Evolutionary conservation across 2,113 vertebrate genomes (phyloP).

Genomic region (Rhombomys opimus): DNA sequence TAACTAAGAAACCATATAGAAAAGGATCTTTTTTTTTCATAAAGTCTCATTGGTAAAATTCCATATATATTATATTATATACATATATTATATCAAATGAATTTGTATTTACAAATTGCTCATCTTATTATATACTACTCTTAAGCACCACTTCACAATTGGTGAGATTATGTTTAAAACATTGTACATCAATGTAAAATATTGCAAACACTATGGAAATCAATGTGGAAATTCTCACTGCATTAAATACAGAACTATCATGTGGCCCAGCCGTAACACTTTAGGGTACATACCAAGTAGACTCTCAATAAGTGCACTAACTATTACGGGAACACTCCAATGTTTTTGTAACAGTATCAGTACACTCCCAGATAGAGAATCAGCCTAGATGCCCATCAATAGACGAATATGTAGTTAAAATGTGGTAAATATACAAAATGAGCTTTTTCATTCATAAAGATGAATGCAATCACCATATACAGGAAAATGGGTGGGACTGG

Average conservation of each 20-base stretch:
- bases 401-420: neutral
- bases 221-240: neutral
- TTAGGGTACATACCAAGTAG: neutral
- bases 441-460: neutral
- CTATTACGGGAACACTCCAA: neutral
- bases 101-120: neutral
- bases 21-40: neutral
- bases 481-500: neutral
- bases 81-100: neutral
- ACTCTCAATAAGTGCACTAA: neutral
- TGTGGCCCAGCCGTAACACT: neutral
- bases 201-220: neutral
- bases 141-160: neutral
- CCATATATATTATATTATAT: neutral
- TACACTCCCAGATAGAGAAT: neutral
- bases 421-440: neutral
- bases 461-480: neutral
- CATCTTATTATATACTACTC: neutral
- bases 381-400: neutral
- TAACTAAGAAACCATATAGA: neutral
- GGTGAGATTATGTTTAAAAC: slow-evolving; percentile 28
- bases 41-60: neutral
- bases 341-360: neutral
- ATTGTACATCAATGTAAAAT: neutral
- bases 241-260: neutral